phyloP scores from a whole-genome alignment of 2,888 invertebrate species.

The Deroplatys truncata region DNA sequence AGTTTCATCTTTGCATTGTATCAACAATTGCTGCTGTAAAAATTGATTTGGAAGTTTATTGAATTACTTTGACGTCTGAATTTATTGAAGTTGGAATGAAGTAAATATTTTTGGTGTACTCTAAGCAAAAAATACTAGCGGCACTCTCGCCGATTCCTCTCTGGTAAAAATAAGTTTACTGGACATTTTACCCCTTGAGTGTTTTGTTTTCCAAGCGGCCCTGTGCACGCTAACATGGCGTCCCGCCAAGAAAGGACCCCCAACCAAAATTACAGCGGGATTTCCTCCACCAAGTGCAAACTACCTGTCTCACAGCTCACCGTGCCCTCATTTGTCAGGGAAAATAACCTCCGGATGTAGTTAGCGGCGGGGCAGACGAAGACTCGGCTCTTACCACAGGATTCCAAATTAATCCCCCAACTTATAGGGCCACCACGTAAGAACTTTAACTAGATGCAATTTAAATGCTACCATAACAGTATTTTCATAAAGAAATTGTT shows the following conservation, averaged over 20 bases:
- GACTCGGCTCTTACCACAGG: neutral
- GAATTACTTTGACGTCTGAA: too few species aligned
- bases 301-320: conserved; percentile 7
- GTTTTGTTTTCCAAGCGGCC: neutral
- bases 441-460: neutral
- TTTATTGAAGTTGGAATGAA: too few species aligned
- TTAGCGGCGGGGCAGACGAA: neutral
- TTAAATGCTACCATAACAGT: conserved; percentile 9
- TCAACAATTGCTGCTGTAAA: too few species aligned
- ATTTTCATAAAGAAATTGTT: conserved; percentile 1
- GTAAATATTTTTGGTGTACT: too few species aligned
- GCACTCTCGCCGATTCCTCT: too few species aligned
- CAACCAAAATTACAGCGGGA: neutral
- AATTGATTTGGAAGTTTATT: too few species aligned
- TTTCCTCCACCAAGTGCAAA: conserved; percentile 11
- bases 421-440: neutral
- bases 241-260: neutral
- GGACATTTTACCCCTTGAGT: neutral
- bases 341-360: neutral
- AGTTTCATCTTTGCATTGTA: too few species aligned
- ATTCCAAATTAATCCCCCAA: conserved; percentile 8
- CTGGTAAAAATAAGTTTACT: neutral
- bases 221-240: neutral
- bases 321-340: neutral
- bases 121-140: too few species aligned